Conservation (phyloP, 2,113 vertebrate species). For the Tetraodon nigroviridis region DNA sequence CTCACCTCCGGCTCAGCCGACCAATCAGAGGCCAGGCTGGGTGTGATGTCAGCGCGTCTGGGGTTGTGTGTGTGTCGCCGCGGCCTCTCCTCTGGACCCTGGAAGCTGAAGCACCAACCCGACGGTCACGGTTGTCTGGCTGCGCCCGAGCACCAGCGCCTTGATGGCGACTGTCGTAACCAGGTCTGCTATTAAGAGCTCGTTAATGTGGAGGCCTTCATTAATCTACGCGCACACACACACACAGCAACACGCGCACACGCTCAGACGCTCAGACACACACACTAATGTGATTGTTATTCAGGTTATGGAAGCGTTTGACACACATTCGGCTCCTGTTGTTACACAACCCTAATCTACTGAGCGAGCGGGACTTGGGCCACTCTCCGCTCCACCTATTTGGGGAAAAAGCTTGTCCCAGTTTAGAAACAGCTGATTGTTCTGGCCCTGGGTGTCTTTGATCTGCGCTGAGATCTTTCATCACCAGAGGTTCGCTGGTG, state of each 20-base stretch:
- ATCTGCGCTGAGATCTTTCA: too few relatives aligned
- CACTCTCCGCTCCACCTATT: not conserved
- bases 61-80: too few relatives aligned
- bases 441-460: not conserved
- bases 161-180: conserved; percentile 28
- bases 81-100: too few relatives aligned
- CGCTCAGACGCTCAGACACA: conserved; percentile 22
- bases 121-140: conserved; percentile 3
- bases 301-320: conserved; percentile 41
- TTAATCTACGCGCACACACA: conserved; percentile 31
- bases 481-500: too few relatives aligned
- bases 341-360: conserved; percentile 51
- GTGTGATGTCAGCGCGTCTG: conserved; percentile 1
- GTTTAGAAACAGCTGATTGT: not conserved
- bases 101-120: not conserved
- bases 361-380: not conserved
- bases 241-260: conserved; percentile 11
- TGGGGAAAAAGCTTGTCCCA: not conserved
- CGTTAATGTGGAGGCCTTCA: conserved; percentile 26
- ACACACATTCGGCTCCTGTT: conserved; percentile 44
- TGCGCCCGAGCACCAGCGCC: conserved; percentile 24
- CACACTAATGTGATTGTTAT: conserved; percentile 56
- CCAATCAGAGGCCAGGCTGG: not conserved
- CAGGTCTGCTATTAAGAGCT: conserved; percentile 39
- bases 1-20: not conserved